Evolutionary conservation across 2,113 vertebrate genomes (phyloP), one percentile per base, ranked within the genome.

Genomic region (Burhinus bistriatus): DNA sequence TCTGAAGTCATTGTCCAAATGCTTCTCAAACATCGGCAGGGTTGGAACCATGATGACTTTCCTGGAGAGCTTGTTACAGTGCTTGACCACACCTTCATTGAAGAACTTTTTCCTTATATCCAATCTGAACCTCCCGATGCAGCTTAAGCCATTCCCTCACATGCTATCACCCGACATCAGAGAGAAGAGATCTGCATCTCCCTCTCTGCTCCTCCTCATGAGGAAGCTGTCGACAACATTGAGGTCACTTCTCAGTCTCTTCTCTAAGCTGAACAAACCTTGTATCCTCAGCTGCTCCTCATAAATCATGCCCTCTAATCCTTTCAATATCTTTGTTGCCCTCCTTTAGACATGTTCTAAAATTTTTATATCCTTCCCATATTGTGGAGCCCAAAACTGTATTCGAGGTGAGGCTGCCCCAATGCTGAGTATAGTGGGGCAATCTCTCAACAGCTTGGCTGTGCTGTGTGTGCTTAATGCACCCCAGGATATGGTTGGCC

Each of bases 281-380:
- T 0, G 0, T 34, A 52, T 58, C 11, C 44, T 73, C 4, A 66
- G 32, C 27, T 0, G 1, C 34, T 54, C 47, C 34, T 47, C 18
- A 5, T 19, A 55, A 62, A 5, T 40, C 23, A 40, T 47, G 29
- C 9, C 19, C 8, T 81, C 58, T 62, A 6, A 20, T 55, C 5
- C 9, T 38, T 78, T 32, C 45, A 81, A 5, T 49, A 49, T 57
- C 23, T 49, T 49, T 55, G 29, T 47, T n/a, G 29, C 15, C 29
- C 8, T 57, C 30, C 25, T 83, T 38, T 75, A 61, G 18, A 59
- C 32, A 19, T 18, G 23, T 52, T 23, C 21, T 44, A 36, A 36
- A 44, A 32, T 44, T 58, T 82, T 52, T 22, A 18, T 51, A 32
- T 52, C 29, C n/a, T 80, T 82, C 52, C 5, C 2, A 10, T 15